These are phyloP conservation scores for Actinemys pallida DNA, from an alignment of 2,113 vertebrate genomes.

Conservation along the genomic window DNA sequence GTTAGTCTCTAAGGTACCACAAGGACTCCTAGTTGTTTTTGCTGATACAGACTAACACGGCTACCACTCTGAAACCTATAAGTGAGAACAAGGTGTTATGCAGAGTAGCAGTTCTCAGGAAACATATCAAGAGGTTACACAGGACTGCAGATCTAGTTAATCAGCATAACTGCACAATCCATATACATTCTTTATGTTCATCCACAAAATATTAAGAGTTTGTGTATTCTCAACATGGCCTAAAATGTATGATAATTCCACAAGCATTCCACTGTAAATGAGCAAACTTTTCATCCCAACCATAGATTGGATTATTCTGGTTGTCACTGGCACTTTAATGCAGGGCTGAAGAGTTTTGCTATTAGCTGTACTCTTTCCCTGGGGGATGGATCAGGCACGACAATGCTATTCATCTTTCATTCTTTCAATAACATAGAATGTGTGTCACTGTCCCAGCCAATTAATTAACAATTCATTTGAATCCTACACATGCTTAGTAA, in stretches of 20 bases:
- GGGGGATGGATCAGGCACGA: conserved; percentile 1
- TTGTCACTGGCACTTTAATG: neutral
- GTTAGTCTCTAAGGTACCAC: too few species aligned
- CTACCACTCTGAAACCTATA: too few species aligned
- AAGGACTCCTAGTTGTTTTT: too few species aligned
- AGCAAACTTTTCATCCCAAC: neutral
- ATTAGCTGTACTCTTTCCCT: conserved; percentile 6
- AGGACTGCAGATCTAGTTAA: neutral
- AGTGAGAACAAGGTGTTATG: neutral
- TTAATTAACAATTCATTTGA: conserved; percentile 52
- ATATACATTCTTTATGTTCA: neutral
- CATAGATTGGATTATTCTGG: conserved; percentile 2
- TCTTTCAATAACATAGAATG: conserved; percentile 19
- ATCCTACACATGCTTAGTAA: neutral
- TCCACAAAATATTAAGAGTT: neutral
- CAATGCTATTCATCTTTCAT: conserved; percentile 28
- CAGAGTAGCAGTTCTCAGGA: neutral
- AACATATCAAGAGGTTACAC: neutral
- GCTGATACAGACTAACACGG: too few species aligned
- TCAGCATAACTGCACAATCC: neutral
- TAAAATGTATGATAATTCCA: conserved; percentile 14
- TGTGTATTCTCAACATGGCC: neutral
- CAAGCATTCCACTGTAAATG: conserved; percentile 5
- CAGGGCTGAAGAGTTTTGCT: conserved; percentile 21
- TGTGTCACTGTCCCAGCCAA: neutral